Conservation (phyloP, 2,797 vertebrate species). For the Columba guinea region DNA sequence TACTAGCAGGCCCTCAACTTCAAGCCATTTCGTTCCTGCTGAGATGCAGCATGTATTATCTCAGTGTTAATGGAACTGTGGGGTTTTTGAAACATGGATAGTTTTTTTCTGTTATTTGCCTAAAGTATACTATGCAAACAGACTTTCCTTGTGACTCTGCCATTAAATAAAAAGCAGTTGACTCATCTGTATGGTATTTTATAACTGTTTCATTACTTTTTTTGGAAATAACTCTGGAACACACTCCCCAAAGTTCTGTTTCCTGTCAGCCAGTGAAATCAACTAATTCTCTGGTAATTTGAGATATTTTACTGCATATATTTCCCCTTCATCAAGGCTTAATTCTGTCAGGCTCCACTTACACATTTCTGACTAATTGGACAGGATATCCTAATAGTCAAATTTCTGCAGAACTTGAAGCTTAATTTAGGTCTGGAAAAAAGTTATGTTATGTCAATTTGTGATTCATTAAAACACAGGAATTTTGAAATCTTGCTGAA, state of each 20-base stretch:
- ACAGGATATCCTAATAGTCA: slow-evolving; percentile 5
- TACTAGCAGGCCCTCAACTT: background rate
- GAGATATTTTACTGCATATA: background rate
- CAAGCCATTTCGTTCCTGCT: background rate
- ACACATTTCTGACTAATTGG: slow-evolving; percentile 15
- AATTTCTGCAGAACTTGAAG: background rate
- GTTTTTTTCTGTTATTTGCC: background rate
- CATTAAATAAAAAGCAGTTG: background rate
- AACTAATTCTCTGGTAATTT: background rate
- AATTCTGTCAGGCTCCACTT: background rate
- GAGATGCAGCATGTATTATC: background rate
- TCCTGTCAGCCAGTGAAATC: background rate
- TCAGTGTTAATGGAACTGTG: background rate
- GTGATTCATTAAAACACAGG: background rate
- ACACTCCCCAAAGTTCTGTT: background rate
- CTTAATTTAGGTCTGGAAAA: slow-evolving; percentile 4
- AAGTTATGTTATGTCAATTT: background rate
- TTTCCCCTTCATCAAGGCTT: slow-evolving; percentile 18
- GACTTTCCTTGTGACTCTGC: background rate
- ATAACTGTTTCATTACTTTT: background rate
- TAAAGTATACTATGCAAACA: background rate
- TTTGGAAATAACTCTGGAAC: background rate
- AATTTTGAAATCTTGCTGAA: background rate
- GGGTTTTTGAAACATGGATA: background rate
- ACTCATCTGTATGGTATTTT: background rate